A percentile compares a stretch with the other conserved stretches of the same genome.
Conservation (phyloP, 2,113 vertebrate genomes). For the Xiphophorus hellerii region DNA sequence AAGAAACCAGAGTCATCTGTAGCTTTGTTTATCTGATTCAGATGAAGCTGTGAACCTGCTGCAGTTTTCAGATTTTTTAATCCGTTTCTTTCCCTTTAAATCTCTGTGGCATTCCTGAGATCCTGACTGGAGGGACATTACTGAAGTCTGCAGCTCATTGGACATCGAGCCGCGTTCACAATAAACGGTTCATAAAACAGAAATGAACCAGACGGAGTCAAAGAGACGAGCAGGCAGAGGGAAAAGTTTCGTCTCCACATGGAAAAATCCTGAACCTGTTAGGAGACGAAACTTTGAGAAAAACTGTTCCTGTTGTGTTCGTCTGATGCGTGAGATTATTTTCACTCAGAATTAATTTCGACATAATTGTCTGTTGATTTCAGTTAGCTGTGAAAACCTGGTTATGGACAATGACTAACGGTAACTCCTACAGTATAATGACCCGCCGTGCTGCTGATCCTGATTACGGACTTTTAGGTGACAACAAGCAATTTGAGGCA, state of each 20-base stretch:
- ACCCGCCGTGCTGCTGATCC: slow-evolving; percentile 59
- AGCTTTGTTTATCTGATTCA: background rate
- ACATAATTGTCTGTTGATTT: slow-evolving; percentile 65
- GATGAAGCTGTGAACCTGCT: background rate
- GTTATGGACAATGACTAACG: slow-evolving; percentile 46
- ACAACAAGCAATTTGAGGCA: slow-evolving; percentile 58
- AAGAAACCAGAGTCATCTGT: background rate
- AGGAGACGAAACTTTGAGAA: background rate
- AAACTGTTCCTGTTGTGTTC: background rate
- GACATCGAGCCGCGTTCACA: no score
- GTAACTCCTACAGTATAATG: slow-evolving; percentile 46
- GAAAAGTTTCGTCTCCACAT: no score
- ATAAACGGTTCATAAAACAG: no score
- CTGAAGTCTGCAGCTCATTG: no score
- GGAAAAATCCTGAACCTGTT: background rate
- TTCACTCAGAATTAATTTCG: slow-evolving; percentile 27
- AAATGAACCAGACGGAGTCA: no score
- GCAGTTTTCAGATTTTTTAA: background rate
- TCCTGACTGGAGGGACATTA: no score
- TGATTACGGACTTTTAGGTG: slow-evolving; percentile 56
- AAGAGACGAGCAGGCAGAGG: no score
- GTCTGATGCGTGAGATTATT: slow-evolving; percentile 3
- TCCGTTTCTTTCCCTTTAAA: no score
- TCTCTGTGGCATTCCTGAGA: no score
- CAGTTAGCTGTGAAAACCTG: slow-evolving; percentile 61